Base-by-base conservation (phyloP, 2,113 vertebrate genomes). In the Damaliscus lunatus region DNA sequence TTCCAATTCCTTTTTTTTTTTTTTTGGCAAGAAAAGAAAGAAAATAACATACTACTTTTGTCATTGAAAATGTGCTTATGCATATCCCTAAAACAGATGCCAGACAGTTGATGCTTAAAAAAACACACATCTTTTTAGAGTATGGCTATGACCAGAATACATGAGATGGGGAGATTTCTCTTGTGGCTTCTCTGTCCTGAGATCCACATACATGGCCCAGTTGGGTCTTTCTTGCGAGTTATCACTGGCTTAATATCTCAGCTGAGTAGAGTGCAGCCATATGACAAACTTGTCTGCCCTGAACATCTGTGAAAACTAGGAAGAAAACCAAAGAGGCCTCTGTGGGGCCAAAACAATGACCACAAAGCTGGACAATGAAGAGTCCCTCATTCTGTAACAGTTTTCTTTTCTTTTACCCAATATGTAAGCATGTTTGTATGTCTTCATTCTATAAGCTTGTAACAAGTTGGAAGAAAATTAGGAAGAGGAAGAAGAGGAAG, bases 11-110 rank as follows among this genome's bases (percentile, higher is more conserved):
- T 71, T 86, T 91, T 94, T 87, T 91, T 91, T n/a, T n/a, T 98
- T 82, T 93, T 94, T 91, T 98, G 97, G 97, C 97, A 98, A 52
- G 92, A 96, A 96, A 94, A 97, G 92, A 98, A 98, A 97, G 98
- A 97, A 94, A 95, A 97, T 97, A 87, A 91, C 97, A 96, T 71
- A 95, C 71, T 86, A 91, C 83, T 96, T 97, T 97, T 96, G 94
- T 96, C 95, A 98, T 82, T 12, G 6, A 88, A 81, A 95, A 97
- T 97, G 84, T 84, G 94, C 92, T 93, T 97, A 48, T 96, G 87
- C 96, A 96, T 90, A 96, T 97, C 77, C 80, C 91, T 95, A 93
- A 98, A 96, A 97, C 95, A 97, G 90, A 98, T 98, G 98, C 84
- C 90, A 81, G 95, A 87, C 83, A 96, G 55, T 98, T 96, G 92